Evolutionary conservation across 2,113 vertebrate genomes (phyloP).

Genomic region (Megalops atlanticus): DNA sequence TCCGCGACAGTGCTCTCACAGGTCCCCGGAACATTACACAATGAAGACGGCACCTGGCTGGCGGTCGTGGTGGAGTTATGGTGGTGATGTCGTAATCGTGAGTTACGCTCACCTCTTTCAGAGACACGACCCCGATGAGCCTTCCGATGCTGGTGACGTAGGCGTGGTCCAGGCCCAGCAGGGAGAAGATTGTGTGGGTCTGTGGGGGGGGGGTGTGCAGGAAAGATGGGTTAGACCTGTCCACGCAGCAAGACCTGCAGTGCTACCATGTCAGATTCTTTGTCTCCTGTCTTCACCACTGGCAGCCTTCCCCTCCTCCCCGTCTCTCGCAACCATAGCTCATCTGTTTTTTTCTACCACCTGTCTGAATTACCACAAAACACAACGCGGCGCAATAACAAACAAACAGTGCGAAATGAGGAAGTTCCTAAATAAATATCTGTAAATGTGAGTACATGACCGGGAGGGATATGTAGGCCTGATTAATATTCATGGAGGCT

Average conservation of each 20-base stretch:
- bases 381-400: not conserved
- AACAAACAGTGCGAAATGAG: not conserved
- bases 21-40: not conserved
- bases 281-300: too few species aligned
- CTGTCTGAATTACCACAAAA: not conserved
- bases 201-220: conserved; percentile 49
- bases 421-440: not conserved
- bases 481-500: conserved; percentile 57
- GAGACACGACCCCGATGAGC: conserved; percentile 91
- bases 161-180: conserved; percentile 92
- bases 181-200: conserved; percentile 96
- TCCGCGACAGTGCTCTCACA: not conserved
- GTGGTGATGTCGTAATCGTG: not conserved
- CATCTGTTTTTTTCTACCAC: too few species aligned
- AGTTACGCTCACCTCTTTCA: conserved; percentile 83
- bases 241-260: too few species aligned
- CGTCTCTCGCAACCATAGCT: too few species aligned
- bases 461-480: not conserved
- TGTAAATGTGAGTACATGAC: not conserved
- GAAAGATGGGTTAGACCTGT: not conserved
- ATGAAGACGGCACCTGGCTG: not conserved
- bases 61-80: not conserved
- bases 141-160: conserved; percentile 96
- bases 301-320: too few species aligned
- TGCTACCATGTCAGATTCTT: too few species aligned